A percentile compares a stretch with the other conserved stretches of the same genome.
Evolutionary conservation across 2,797 vertebrate species (phyloP).

Genomic region (Balearica regulorum): DNA sequence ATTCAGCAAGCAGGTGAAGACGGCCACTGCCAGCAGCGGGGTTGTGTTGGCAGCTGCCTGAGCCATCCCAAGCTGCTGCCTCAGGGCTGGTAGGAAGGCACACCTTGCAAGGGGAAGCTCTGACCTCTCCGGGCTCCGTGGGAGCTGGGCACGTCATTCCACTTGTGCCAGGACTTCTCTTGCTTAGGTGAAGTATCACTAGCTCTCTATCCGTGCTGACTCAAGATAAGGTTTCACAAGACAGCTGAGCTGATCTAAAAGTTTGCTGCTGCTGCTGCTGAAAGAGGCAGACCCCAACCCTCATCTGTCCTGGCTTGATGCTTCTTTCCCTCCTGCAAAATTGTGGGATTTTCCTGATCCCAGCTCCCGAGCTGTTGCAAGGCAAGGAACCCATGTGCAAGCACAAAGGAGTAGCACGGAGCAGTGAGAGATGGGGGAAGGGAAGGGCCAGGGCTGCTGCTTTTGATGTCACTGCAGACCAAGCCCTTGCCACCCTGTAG

Average conservation of each 20-base stretch:
- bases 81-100: background rate
- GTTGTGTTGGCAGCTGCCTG: background rate
- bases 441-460: background rate
- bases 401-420: background rate
- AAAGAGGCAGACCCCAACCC: background rate
- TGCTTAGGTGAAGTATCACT: background rate
- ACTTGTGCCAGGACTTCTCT: background rate
- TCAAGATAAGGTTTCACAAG: background rate
- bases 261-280: background rate
- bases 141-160: background rate
- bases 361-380: background rate
- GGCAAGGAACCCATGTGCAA: background rate
- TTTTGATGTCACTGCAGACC: background rate
- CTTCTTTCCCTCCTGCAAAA: background rate
- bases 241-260: background rate
- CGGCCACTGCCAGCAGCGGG: fast-evolving
- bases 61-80: background rate
- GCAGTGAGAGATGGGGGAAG: background rate
- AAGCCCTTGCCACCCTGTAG: background rate
- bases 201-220: fast-evolving
- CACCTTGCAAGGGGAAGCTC: background rate
- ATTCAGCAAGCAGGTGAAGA: background rate
- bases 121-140: background rate
- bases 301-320: background rate
- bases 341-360: background rate